A percentile compares a stretch with the other conserved stretches of the same genome.
Conservation (phyloP, 2,888 invertebrate species). For the Sceliomorpha sp. region DNA sequence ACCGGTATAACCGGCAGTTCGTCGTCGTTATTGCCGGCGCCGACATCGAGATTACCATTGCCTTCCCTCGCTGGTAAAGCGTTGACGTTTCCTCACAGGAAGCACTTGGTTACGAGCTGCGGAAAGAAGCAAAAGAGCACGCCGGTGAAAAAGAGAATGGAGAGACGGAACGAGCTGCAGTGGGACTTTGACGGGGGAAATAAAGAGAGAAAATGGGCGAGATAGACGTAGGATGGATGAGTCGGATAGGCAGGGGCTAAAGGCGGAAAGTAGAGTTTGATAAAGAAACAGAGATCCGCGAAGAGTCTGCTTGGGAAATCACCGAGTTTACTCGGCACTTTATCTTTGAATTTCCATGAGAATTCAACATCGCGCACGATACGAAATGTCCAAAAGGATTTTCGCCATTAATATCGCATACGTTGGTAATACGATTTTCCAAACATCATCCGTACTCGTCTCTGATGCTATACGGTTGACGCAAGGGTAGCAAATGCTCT, state of each 20-base stretch:
- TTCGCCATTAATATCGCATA: no score
- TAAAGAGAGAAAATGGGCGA: slow-evolving; percentile 46
- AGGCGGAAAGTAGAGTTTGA: slow-evolving; percentile 20
- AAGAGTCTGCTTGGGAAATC: slow-evolving; percentile 44
- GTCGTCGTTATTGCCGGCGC: slow-evolving; percentile 38
- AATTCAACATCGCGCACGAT: slow-evolving; percentile 7
- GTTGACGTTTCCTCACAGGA: slow-evolving; percentile 65
- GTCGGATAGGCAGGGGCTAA: slow-evolving; percentile 30
- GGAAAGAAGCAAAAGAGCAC: slow-evolving; percentile 58
- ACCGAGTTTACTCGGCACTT: not conserved
- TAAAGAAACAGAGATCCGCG: slow-evolving; percentile 16
- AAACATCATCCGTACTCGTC: no score
- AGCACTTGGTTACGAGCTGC: slow-evolving; percentile 66
- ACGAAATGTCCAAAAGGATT: not conserved
- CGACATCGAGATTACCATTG: slow-evolving; percentile 56
- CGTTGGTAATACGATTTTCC: no score
- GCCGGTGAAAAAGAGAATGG: slow-evolving; percentile 51
- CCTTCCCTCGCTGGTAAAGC: slow-evolving; percentile 47
- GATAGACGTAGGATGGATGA: slow-evolving; percentile 50
- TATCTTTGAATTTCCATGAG: slow-evolving; percentile 8
- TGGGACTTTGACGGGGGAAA: slow-evolving; percentile 40
- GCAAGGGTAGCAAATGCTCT: no score
- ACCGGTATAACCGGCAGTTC: slow-evolving; percentile 46
- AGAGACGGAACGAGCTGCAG: slow-evolving; percentile 39
- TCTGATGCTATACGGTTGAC: no score